A percentile compares a stretch with the other conserved stretches of the same genome.
phyloP scores from a whole-genome alignment of 1,140 invertebrate species.

The Hetaerina americana region DNA sequence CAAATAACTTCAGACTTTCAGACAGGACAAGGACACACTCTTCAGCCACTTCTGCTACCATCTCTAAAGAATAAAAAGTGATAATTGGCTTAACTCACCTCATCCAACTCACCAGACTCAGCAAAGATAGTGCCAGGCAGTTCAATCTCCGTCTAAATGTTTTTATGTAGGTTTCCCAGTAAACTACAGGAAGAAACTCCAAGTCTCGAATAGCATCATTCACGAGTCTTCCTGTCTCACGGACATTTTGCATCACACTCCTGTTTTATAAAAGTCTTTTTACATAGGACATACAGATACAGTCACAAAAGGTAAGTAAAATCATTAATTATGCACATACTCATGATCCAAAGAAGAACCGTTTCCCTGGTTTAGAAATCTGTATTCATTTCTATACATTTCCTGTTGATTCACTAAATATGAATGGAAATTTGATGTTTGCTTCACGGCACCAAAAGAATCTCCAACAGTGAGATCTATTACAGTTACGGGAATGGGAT shows the following conservation, averaged over 20 bases:
- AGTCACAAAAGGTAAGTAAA: background rate
- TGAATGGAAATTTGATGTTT: slow-evolving; percentile 4
- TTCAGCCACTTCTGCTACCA: background rate
- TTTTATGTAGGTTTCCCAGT: background rate
- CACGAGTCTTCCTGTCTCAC: slow-evolving; percentile 4
- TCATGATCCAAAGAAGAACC: background rate
- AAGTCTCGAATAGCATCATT: background rate
- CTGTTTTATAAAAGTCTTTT: background rate
- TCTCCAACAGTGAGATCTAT: slow-evolving; percentile 8
- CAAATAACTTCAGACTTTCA: too few relatives aligned
- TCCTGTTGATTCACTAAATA: background rate
- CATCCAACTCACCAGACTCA: background rate
- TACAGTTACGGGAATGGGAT: slow-evolving; percentile 8
- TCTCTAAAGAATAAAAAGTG: background rate
- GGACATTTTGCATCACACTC: slow-evolving; percentile 6
- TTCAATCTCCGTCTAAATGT: slow-evolving; percentile 1
- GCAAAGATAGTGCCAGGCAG: background rate
- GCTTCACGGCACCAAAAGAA: slow-evolving; percentile 5
- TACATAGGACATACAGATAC: background rate
- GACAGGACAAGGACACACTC: too few relatives aligned
- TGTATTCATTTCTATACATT: background rate
- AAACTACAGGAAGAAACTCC: background rate
- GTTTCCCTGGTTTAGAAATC: background rate
- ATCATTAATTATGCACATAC: background rate
- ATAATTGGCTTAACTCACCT: background rate